phyloP scores from a whole-genome alignment of 2,113 vertebrate genomes.

The Antidorcas marsupialis region DNA sequence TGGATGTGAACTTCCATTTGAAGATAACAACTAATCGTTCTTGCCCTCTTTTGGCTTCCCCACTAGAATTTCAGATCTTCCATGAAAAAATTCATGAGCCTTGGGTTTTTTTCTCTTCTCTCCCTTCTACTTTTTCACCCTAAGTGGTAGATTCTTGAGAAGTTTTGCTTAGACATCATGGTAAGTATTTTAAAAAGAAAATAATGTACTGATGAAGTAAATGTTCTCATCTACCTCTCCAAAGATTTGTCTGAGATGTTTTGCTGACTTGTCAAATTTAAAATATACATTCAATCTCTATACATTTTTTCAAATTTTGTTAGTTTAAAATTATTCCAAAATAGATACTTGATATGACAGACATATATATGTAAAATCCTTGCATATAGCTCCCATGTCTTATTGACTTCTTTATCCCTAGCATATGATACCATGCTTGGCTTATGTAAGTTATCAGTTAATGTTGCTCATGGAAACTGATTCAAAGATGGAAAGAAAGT shows the following conservation, averaged over 20 bases:
- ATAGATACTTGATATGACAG: neutral
- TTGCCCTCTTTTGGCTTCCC: neutral
- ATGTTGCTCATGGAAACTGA: neutral
- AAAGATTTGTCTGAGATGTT: neutral
- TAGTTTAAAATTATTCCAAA: neutral
- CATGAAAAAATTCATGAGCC: neutral
- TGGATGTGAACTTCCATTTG: neutral
- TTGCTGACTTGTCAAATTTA: neutral
- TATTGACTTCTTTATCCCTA: neutral
- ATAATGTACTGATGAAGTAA: neutral
- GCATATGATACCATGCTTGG: neutral
- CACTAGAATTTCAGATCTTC: neutral
- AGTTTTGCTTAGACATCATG: neutral
- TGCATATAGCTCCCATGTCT: neutral
- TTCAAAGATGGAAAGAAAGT: neutral
- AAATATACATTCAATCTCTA: neutral
- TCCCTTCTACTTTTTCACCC: neutral
- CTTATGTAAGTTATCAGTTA: neutral
- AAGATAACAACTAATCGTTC: neutral
- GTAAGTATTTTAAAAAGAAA: neutral
- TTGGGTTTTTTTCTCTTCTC: neutral
- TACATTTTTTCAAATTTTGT: neutral
- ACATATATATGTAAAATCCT: neutral
- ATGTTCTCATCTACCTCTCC: neutral
- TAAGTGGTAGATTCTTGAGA: neutral